Evolutionary conservation across 2,113 vertebrate species (phyloP).

Genomic region (Loxodonta africana): DNA sequence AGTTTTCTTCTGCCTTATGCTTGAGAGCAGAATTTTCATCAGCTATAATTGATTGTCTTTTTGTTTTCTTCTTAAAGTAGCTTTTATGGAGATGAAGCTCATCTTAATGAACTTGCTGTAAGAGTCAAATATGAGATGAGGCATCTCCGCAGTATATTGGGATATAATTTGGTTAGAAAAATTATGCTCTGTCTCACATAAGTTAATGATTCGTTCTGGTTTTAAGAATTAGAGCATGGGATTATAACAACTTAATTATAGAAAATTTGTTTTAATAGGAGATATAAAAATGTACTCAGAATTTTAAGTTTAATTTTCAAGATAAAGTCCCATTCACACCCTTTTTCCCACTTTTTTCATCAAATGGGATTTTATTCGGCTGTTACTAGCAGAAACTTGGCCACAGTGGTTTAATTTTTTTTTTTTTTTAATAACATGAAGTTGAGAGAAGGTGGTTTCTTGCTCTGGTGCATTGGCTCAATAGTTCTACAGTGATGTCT

Average conservation of each 20-base stretch:
- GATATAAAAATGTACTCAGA: slow-evolving; percentile 41
- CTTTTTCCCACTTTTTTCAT: slow-evolving; percentile 24
- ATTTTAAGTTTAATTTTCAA: slow-evolving; percentile 68
- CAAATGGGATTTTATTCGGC: slow-evolving; percentile 24
- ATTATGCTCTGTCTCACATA: slow-evolving; percentile 12
- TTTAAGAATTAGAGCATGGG: not conserved
- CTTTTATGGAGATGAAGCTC: not conserved
- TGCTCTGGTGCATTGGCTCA: not conserved
- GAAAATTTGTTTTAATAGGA: slow-evolving; percentile 36
- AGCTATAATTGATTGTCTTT: not conserved
- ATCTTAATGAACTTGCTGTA: not conserved
- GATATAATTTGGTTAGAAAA: slow-evolving; percentile 15
- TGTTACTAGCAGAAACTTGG: slow-evolving; percentile 5
- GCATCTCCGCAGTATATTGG: not conserved
- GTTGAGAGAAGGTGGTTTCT: slow-evolving; percentile 14
- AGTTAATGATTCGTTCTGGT: slow-evolving; percentile 10
- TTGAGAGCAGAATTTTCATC: not conserved
- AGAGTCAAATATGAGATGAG: not conserved
- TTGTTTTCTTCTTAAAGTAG: not conserved
- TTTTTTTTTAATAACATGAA: not conserved
- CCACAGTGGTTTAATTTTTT: not conserved
- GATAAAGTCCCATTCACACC: slow-evolving; percentile 51
- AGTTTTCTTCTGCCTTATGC: not conserved
- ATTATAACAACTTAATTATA: slow-evolving; percentile 54
- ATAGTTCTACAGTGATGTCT: not conserved